Evolutionary conservation across 1,140 invertebrate genomes (phyloP), one percentile per base, ranked within the genome.

Genomic region (Aradophagus sp.): DNA sequence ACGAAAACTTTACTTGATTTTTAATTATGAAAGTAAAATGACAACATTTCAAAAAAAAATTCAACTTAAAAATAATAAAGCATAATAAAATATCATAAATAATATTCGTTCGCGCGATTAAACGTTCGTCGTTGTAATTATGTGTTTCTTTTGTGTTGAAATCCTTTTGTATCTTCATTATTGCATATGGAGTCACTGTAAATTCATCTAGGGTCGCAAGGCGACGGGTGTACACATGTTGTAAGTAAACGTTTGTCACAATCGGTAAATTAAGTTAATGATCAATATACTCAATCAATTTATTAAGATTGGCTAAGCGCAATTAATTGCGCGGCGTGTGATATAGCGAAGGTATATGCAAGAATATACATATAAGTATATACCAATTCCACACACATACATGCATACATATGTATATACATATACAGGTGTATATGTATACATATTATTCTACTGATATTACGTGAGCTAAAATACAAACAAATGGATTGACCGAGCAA

Each of bases 211-310:
- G 11, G 8, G 59, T 63, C 47, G 47, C 55, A 39, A 34, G 58
- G 36, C 55, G 42, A 65, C 56, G 16, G 34, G 55, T 73, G 59
- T 74, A 77, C 71, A 74, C 41, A 76, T 70, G 71, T 67, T 78
- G 74, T 76, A 76, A 76, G 52, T 74, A 74, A 76, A 50, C 53
- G 53, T 52, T 66, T 38, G 35, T 44, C 35, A 45, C 20, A 8
- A 55, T 48, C 23, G 47, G 34, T 45, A 34, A 34, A 36, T 61
- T 50, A 13, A 62, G 55, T 66, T 56, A 36, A 58, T 58, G 36
- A 44, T 62, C 16, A 59, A 61, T 53, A 55, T 71, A 56, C 47
- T 63, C 38, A 26, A 56, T 63, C 38, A 26, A 56, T 62, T 58
- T 31, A 62, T 45, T 52, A 44, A 71, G 53, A 44, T 50, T 58